A percentile compares a stretch with the other conserved stretches of the same genome.
Conservation (phyloP, 1,140 invertebrate genomes). For the Planococcus citri region DNA sequence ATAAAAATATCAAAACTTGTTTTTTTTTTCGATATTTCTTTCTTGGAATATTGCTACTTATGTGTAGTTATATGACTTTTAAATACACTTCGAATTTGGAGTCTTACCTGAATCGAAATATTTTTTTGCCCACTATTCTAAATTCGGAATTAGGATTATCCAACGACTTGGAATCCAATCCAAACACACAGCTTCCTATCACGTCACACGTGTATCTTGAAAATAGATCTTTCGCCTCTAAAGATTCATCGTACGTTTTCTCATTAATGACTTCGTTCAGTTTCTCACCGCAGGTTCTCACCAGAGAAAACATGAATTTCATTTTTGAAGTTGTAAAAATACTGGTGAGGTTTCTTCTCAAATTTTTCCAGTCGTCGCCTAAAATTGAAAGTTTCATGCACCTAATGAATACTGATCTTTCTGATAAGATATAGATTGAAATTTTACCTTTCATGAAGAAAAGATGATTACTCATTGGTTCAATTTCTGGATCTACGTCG, state of each 20-base stretch:
- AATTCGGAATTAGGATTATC: constrained; percentile 42
- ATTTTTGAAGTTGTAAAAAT: constrained; percentile 36
- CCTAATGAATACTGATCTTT: too few species aligned
- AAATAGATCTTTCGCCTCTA: constrained; percentile 39
- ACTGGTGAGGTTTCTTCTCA: constrained; percentile 34
- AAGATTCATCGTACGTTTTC: constrained; percentile 22
- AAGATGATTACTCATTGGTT: constrained; percentile 28
- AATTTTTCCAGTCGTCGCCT: constrained; percentile 32
- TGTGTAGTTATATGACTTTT: too few species aligned
- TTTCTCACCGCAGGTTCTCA: background rate
- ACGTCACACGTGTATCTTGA: constrained; percentile 47
- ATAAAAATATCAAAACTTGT: too few species aligned
- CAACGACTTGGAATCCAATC: constrained; percentile 44
- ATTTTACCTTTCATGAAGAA: background rate
- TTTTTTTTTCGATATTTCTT: too few species aligned
- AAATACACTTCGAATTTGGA: too few species aligned
- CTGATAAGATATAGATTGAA: background rate
- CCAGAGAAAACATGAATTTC: constrained; percentile 38
- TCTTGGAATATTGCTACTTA: too few species aligned
- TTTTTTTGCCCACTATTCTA: constrained; percentile 29
- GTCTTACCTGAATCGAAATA: constrained; percentile 26
- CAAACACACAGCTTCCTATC: constrained; percentile 48
- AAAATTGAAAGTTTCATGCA: too few species aligned
- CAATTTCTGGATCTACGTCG: constrained; percentile 27
- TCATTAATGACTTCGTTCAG: background rate